phyloP scores from a whole-genome alignment of 2,888 invertebrate species.

The Amiota mariae region DNA sequence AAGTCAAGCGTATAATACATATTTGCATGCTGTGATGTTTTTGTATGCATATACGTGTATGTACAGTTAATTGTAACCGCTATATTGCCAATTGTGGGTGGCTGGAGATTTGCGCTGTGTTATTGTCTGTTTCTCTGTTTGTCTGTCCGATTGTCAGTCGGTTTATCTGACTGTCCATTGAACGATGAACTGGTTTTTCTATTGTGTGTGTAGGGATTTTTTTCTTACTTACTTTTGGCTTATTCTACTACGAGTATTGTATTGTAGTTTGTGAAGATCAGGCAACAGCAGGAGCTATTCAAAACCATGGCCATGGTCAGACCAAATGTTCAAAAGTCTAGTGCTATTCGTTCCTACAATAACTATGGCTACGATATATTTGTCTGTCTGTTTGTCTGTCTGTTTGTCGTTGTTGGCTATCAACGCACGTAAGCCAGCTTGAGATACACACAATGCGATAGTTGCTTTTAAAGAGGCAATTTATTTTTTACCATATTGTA shows the following conservation, averaged over 20 bases:
- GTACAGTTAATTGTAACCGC: constrained; percentile 34
- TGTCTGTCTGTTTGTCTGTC: no score
- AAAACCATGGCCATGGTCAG: no score
- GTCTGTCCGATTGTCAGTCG: no score
- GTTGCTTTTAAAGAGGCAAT: constrained; percentile 26
- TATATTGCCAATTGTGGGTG: constrained; percentile 60
- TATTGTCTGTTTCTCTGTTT: no score
- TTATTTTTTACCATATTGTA: constrained; percentile 23
- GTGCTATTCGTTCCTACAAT: neutral
- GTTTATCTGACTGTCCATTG: no score
- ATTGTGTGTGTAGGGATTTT: constrained; percentile 42
- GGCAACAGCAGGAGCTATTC: constrained; percentile 38
- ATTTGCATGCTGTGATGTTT: constrained; percentile 52
- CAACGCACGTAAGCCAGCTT: constrained; percentile 21
- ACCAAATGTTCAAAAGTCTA: no score
- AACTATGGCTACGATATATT: neutral
- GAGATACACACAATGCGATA: constrained; percentile 22
- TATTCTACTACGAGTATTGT: no score
- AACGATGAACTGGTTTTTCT: constrained; percentile 45
- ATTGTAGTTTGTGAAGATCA: constrained; percentile 38
- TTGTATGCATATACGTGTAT: neutral
- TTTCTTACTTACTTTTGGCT: constrained; percentile 14
- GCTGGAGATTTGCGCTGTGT: constrained; percentile 41
- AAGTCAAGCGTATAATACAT: constrained; percentile 35
- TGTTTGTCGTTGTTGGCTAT: constrained; percentile 3